Base-by-base conservation (phyloP, 2,888 invertebrate species). In the Meloe dianella region DNA sequence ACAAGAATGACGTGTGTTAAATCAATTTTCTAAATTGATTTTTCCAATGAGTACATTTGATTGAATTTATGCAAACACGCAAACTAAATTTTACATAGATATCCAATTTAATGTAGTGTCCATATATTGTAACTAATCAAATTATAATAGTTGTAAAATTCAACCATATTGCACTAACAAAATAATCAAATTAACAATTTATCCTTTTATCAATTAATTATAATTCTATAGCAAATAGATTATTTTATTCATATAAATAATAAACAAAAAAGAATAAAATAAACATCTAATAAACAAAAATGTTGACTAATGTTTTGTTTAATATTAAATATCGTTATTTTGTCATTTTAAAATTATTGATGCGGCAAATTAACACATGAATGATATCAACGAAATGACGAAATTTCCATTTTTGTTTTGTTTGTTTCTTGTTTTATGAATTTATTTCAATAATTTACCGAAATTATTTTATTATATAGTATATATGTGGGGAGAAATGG, bases 21-120 rank as follows among this genome's bases (percentile, higher is more conserved):
- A 38, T 22, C 35, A 58, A 58, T 51, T 57, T 57, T 17, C 35
- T 32, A 47, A 64, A 64, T 47, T 38, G 51, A 59, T 29, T 51
- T 47, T 64, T 57, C 51, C 59, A 41, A 64, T 64, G 63, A 32
- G 51, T 64, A 64, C 51, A 47, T 47, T 58, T 41, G 47, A 51
- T 51, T 38, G 35, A 59, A 64, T 64, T 59, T 64, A 64, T 59
- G 24, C 27, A 64, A 58, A 51, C 63, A 64, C 27, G 63, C 63
- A 64, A 64, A 22, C 41, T 60, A 27, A 35, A 64, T 64, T 60
- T 64, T 56, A 59, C 35, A 59, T 59, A 32, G 38, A 38, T 38
- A 32, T 7, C 59, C 35, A 54, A 54, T 54, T 54, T 24, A 54
- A 24, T 54, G 22, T 54, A 54, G 12, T 22, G 24, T 54, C 54